A percentile compares a stretch with the other conserved stretches of the same genome.
phyloP scores from a whole-genome alignment of 2,888 invertebrate species.

The Xanthostigma xanthostigma region DNA sequence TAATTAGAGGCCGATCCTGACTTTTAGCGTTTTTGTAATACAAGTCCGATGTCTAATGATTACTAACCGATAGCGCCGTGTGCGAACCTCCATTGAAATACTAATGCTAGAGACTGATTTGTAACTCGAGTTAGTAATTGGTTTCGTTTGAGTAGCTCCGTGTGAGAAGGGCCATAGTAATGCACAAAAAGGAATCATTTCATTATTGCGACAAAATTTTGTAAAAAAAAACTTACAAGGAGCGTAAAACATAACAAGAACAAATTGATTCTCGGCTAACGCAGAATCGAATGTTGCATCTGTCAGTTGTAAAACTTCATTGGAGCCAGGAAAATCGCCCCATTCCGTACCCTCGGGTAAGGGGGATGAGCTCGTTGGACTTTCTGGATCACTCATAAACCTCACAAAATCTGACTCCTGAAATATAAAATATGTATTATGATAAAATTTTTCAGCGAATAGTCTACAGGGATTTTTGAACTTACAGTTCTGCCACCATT shows the following conservation, averaged over 20 bases:
- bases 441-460: neutral
- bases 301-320: slow-evolving; percentile 34
- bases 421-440: slow-evolving; percentile 14
- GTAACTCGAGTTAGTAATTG: no score
- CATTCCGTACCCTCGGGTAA: slow-evolving; percentile 27
- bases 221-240: slow-evolving; percentile 45
- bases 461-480: slow-evolving; percentile 2
- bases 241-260: slow-evolving; percentile 65
- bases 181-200: neutral
- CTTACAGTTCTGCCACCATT: slow-evolving; percentile 57
- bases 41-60: no score
- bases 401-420: slow-evolving; percentile 51
- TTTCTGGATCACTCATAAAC: slow-evolving; percentile 40
- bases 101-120: no score
- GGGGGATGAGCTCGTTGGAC: slow-evolving; percentile 20
- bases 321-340: slow-evolving; percentile 28
- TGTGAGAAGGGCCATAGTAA: no score
- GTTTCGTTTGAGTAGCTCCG: no score
- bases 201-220: neutral
- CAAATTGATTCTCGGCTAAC: slow-evolving; percentile 40
- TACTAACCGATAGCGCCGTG: no score
- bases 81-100: no score
- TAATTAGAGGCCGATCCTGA: no score
- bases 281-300: slow-evolving; percentile 44
- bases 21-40: no score